These are phyloP conservation scores for Prunella fulvescens DNA, from an alignment of 2,113 vertebrate species.

Conservation along the genomic window DNA sequence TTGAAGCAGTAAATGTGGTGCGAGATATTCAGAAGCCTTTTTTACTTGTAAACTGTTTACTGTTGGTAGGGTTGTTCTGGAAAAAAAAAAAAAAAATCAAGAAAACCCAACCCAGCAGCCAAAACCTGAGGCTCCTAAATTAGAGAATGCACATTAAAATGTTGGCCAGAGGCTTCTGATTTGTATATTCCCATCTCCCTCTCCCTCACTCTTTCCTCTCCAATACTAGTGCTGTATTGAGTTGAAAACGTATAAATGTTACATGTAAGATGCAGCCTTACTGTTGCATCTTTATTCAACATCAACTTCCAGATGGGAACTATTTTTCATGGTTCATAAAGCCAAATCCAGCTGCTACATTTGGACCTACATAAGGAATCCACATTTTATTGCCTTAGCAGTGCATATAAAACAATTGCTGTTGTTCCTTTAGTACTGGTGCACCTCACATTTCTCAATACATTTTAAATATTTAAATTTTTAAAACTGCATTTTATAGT, in stretches of 20 bases:
- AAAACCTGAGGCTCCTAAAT: not conserved
- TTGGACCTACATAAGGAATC: constrained; percentile 83
- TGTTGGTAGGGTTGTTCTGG: not conserved
- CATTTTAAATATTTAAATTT: constrained; percentile 66
- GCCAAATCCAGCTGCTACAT: constrained; percentile 84
- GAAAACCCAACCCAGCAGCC: not conserved
- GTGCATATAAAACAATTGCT: constrained; percentile 79
- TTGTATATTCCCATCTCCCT: constrained; percentile 28
- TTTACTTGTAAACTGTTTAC: not conserved
- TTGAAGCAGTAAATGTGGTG: not conserved
- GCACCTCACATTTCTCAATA: constrained; percentile 64
- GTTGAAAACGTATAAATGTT: constrained; percentile 67
- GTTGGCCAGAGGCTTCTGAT: constrained; percentile 21
- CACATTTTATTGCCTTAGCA: constrained; percentile 77
- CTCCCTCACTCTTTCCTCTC: not conserved
- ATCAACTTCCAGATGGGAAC: constrained; percentile 83
- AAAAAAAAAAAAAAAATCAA: too few species aligned
- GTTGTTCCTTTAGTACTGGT: constrained; percentile 69
- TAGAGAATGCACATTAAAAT: constrained; percentile 10
- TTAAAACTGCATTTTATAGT: constrained; percentile 61
- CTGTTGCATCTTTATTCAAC: constrained; percentile 84
- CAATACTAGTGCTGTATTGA: constrained; percentile 7
- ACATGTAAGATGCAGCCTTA: constrained; percentile 75
- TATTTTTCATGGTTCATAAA: constrained; percentile 87
- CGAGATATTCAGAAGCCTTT: not conserved